Percentiles rank a stretch among this genome's conserved stretches.
phyloP scores from a whole-genome alignment of 1,140 invertebrate species.

The Lasaia peninsularis region DNA sequence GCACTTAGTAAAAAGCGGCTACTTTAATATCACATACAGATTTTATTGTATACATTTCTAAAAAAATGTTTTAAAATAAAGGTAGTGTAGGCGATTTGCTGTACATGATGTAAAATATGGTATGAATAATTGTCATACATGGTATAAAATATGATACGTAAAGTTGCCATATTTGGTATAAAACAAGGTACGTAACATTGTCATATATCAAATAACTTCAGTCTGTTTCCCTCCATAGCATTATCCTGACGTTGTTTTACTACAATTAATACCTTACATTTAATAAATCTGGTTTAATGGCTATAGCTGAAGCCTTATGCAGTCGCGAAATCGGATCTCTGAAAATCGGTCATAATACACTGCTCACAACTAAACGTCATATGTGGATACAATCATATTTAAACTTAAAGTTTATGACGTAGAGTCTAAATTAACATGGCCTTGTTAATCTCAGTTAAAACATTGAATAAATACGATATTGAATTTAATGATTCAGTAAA shows the following conservation, averaged over 20 bases:
- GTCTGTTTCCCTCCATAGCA: background rate
- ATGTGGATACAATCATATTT: background rate
- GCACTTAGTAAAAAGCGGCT: no score
- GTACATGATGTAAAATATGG: no score
- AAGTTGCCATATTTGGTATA: no score
- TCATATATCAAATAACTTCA: background rate
- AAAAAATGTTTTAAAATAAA: no score
- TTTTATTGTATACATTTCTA: no score
- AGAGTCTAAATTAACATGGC: background rate
- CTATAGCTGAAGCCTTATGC: constrained; percentile 17
- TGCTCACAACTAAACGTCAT: background rate
- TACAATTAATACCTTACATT: constrained; percentile 6
- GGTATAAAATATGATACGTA: no score
- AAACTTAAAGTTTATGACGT: background rate
- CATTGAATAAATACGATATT: constrained; percentile 3
- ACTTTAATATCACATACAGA: no score
- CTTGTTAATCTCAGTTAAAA: background rate
- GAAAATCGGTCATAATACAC: constrained; percentile 22
- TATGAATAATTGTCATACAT: no score
- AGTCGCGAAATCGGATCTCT: constrained; percentile 19
- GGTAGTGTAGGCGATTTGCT: no score
- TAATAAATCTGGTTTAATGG: constrained; percentile 7
- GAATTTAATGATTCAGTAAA: constrained; percentile 7
- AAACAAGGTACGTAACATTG: no score
- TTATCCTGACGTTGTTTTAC: background rate